phyloP scores from a whole-genome alignment of 2,888 invertebrate genomes.

The Alviniconcha strummeri region DNA sequence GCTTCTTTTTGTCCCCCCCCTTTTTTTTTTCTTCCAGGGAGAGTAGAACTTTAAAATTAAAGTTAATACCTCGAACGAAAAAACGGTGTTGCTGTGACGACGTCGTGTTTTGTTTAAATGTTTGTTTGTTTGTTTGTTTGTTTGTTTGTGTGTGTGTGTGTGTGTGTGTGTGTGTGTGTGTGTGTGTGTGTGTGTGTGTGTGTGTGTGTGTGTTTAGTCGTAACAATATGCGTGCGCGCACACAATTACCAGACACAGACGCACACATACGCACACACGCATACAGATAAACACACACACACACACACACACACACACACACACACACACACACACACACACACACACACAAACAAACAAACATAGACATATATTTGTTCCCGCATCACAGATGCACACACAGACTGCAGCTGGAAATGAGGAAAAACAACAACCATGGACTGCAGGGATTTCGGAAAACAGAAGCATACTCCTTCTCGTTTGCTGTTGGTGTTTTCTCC shows the following conservation, averaged over 20 bases:
- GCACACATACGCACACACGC: neutral
- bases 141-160: neutral
- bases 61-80: too few relatives aligned
- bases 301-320: slow-evolving; percentile 1
- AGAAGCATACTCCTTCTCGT: too few relatives aligned
- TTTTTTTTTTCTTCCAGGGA: neutral
- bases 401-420: too few relatives aligned
- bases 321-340: slow-evolving; percentile 10
- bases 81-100: too few relatives aligned
- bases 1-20: neutral
- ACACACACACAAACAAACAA: neutral
- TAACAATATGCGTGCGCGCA: neutral
- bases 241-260: neutral
- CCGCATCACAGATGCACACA: neutral
- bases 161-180: neutral
- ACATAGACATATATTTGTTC: neutral
- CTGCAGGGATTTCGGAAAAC: too few relatives aligned
- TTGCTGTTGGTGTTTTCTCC: too few relatives aligned
- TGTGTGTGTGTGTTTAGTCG: neutral
- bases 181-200: neutral
- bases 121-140: too few relatives aligned
- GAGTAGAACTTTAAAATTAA: too few relatives aligned
- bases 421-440: too few relatives aligned
- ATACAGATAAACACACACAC: neutral
- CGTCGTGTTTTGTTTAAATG: too few relatives aligned